A percentile compares a stretch with the other conserved stretches of the same genome.
Evolutionary conservation across 1,140 invertebrate genomes (phyloP).

Genomic region (Drosophila nigromelanica): DNA sequence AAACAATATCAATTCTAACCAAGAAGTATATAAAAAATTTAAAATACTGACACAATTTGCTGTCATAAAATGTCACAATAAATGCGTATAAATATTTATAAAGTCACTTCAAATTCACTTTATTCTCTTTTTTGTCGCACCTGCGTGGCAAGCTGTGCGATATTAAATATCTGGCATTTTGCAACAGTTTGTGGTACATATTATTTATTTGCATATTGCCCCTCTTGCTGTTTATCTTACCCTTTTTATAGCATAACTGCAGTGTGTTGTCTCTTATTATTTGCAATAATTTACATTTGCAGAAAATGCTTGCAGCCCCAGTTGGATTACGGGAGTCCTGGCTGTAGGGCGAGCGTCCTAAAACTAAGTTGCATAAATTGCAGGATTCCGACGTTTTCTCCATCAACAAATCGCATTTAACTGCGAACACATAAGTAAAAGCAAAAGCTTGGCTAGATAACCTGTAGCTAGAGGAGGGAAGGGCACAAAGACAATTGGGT

Average conservation of each 20-base stretch:
- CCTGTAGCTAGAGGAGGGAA: conserved; percentile 8
- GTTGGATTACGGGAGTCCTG: conserved; percentile 5
- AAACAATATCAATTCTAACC: too few species aligned
- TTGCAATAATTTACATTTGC: conserved; percentile 59
- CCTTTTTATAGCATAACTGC: conserved; percentile 42
- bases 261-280: conserved; percentile 55
- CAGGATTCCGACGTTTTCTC: conserved; percentile 9
- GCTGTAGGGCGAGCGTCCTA: conserved; percentile 10
- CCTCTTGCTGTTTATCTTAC: conserved; percentile 33
- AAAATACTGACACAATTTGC: conserved; percentile 16
- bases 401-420: conserved; percentile 50
- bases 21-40: not conserved
- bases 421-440: conserved; percentile 45
- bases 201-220: conserved; percentile 45
- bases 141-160: conserved; percentile 8
- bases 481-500: not conserved
- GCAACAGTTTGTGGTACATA: conserved; percentile 29
- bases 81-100: conserved; percentile 23
- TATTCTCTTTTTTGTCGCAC: not conserved
- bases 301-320: conserved; percentile 9
- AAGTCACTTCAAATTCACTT: conserved; percentile 30
- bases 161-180: conserved; percentile 25
- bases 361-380: conserved; percentile 53
- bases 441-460: conserved; percentile 22
- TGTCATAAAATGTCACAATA: conserved; percentile 5